Evolutionary conservation across 2,113 vertebrate species (phyloP).

Genomic region (Spea multiplicata): DNA sequence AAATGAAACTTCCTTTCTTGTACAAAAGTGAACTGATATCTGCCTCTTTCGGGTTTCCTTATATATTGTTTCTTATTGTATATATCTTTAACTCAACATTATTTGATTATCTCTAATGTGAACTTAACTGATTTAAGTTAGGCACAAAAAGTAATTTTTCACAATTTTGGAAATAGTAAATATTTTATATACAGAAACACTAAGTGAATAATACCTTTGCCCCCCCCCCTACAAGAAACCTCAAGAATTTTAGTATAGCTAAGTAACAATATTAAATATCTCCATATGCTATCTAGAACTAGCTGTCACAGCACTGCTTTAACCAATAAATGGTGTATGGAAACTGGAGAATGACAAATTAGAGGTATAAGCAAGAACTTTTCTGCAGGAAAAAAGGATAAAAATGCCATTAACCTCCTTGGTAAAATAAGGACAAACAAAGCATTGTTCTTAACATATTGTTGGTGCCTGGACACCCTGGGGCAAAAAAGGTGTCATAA

Average conservation of each 20-base stretch:
- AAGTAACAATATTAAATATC: conserved; percentile 46
- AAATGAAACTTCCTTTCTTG: no score
- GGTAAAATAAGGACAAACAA: conserved; percentile 23
- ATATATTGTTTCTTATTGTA: no score
- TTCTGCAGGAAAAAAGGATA: conserved; percentile 24
- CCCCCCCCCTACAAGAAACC: conserved; percentile 15
- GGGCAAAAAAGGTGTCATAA: conserved; percentile 25
- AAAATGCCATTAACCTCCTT: conserved; percentile 35
- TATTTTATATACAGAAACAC: conserved; percentile 36
- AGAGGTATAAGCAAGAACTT: conserved; percentile 40
- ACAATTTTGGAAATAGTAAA: conserved; percentile 37
- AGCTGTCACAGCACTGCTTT: conserved; percentile 43
- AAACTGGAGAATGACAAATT: conserved; percentile 45
- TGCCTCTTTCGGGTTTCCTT: no score
- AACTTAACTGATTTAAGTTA: conserved; percentile 30
- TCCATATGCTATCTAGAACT: conserved; percentile 44
- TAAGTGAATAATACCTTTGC: conserved; percentile 45
- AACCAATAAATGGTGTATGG: conserved; percentile 42
- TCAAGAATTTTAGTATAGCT: conserved; percentile 37
- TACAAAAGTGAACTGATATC: no score
- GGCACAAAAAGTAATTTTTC: conserved; percentile 28
- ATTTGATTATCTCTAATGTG: neutral
- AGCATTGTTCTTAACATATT: conserved; percentile 28
- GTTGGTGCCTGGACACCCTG: conserved; percentile 18
- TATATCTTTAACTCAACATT: no score